Conservation (phyloP, 2,888 invertebrate genomes). For the Trissonchulus sp. region DNA sequence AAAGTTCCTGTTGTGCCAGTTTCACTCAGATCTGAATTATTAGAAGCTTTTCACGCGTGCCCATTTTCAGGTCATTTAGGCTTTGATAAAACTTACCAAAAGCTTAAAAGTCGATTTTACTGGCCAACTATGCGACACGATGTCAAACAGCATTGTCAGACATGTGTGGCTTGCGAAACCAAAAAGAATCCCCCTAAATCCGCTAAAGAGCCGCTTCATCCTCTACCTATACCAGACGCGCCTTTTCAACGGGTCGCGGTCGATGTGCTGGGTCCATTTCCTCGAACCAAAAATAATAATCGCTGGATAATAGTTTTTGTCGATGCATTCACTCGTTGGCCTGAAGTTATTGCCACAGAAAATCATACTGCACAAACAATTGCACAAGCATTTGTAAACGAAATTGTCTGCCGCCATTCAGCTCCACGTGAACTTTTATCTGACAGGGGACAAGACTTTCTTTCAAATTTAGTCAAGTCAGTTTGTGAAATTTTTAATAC, state of each 20-base stretch:
- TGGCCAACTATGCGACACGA: background rate
- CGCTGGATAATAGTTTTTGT: background rate
- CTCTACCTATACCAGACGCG: background rate
- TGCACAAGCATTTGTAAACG: background rate
- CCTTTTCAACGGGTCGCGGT: background rate
- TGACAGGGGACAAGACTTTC: background rate
- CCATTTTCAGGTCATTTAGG: background rate
- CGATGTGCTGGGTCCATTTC: background rate
- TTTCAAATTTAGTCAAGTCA: background rate
- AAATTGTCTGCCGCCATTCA: background rate
- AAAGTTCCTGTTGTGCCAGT: background rate
- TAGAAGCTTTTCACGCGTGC: background rate
- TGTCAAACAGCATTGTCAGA: background rate
- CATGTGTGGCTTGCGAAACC: background rate
- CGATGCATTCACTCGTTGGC: background rate
- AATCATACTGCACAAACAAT: background rate
- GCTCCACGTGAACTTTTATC: background rate
- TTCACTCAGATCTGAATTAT: background rate
- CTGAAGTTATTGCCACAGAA: background rate
- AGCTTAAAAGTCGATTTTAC: background rate
- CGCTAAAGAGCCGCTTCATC: constrained; percentile 30
- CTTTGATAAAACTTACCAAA: background rate
- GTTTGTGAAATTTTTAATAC: background rate
- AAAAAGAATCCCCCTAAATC: constrained; percentile 27
- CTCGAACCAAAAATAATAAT: background rate